Evolutionary conservation across 1,140 invertebrate species (phyloP).

Genomic region (Drosophila athabasca): DNA sequence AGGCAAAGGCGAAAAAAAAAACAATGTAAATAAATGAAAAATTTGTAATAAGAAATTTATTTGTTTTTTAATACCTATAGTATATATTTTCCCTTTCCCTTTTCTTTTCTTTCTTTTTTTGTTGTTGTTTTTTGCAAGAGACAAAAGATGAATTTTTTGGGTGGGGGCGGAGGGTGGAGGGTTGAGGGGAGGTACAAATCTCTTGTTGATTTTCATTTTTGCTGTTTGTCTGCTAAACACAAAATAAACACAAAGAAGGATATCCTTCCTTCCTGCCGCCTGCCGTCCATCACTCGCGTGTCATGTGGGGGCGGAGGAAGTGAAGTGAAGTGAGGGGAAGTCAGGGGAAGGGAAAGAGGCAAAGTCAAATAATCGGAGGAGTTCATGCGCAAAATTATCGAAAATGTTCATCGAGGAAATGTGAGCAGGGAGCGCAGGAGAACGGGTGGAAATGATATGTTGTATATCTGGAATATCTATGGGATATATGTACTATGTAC

Average conservation of each 20-base stretch:
- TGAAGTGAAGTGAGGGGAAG: no score
- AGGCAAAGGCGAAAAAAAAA: constrained; percentile 9
- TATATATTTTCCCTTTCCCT: background rate
- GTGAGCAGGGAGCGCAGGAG: background rate
- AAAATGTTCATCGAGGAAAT: constrained; percentile 15
- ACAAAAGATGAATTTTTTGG: constrained; percentile 41
- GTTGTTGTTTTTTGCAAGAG: constrained; percentile 21
- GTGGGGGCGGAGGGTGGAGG: background rate
- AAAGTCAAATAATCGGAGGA: constrained; percentile 34
- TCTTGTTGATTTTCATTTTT: constrained; percentile 79
- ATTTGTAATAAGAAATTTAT: constrained; percentile 75
- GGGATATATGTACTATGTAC: no score
- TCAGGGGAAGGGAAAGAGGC: background rate
- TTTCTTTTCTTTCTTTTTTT: constrained; percentile 27
- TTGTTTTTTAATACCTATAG: constrained; percentile 45
- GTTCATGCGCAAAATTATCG: constrained; percentile 35
- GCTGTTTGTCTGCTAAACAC: constrained; percentile 78
- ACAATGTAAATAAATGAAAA: constrained; percentile 73
- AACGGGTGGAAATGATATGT: no score
- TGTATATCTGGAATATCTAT: no score
- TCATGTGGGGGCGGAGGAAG: no score
- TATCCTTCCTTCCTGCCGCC: no score
- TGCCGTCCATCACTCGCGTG: no score
- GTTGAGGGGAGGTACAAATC: constrained; percentile 55
- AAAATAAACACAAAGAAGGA: constrained; percentile 62